These are phyloP conservation scores for Odontocolon sp. DNA, from an alignment of 2,888 invertebrate species.

Conservation along the genomic window DNA sequence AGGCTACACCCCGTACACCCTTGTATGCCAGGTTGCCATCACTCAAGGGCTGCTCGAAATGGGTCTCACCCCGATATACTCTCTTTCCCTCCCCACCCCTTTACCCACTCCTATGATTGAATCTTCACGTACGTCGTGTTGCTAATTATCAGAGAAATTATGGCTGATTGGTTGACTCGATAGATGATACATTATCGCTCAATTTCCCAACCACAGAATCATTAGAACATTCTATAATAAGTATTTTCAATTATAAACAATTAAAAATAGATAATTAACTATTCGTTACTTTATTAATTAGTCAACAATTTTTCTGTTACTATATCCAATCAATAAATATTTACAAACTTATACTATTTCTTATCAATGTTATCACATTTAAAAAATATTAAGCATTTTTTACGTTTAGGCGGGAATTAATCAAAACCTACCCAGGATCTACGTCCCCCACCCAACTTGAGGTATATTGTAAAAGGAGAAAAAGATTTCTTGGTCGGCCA, in stretches of 20 bases:
- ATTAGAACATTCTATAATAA: background rate
- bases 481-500: slow-evolving; percentile 31
- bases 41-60: slow-evolving; percentile 53
- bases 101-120: slow-evolving; percentile 3
- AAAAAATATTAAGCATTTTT: too few species aligned
- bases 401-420: too few species aligned
- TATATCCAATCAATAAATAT: too few species aligned
- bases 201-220: background rate
- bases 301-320: too few species aligned
- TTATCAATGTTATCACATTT: too few species aligned
- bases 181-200: slow-evolving; percentile 16
- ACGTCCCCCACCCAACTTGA: background rate
- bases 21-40: slow-evolving; percentile 56
- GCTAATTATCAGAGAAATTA: slow-evolving; percentile 44
- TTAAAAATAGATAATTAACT: background rate
- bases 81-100: background rate
- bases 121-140: slow-evolving; percentile 20
- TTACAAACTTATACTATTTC: too few species aligned
- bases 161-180: slow-evolving; percentile 24
- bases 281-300: too few species aligned
- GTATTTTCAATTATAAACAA: background rate
- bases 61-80: background rate
- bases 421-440: background rate
- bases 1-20: slow-evolving; percentile 51
- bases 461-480: slow-evolving; percentile 28